Evolutionary conservation across 2,888 invertebrate species (phyloP).

Genomic region (Dimorphilus gyrociliatus): DNA sequence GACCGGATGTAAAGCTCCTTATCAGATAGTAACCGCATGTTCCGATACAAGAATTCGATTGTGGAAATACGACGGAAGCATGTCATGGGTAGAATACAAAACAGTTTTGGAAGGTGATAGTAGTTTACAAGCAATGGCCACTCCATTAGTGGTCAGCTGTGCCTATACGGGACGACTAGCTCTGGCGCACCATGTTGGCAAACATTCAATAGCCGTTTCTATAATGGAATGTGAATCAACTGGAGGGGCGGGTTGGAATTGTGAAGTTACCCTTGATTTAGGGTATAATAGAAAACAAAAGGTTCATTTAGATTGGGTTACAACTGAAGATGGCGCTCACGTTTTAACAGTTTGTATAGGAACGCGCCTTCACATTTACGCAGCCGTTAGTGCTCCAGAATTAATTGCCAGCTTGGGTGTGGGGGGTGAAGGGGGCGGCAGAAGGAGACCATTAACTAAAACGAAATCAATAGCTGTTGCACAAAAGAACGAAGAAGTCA

Average conservation of each 20-base stretch:
- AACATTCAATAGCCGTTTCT: constrained; percentile 49
- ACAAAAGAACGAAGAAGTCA: too few species aligned
- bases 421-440: too few species aligned
- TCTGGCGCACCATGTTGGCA: constrained; percentile 72
- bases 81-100: too few species aligned
- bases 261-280: neutral
- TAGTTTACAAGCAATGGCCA: too few species aligned
- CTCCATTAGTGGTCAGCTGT: constrained; percentile 55
- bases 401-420: constrained; percentile 1
- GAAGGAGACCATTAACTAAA: too few species aligned
- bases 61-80: constrained; percentile 16
- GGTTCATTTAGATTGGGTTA: constrained; percentile 95
- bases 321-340: constrained; percentile 95
- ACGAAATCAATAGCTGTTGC: too few species aligned
- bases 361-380: constrained; percentile 60
- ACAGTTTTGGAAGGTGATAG: constrained; percentile 2
- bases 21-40: constrained; percentile 84
- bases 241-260: constrained; percentile 13
- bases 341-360: constrained; percentile 86
- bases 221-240: constrained; percentile 99
- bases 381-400: constrained; percentile 47
- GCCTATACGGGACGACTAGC: constrained; percentile 95
- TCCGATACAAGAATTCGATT: constrained; percentile 69
- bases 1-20: constrained; percentile 95
- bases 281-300: too few species aligned